Evolutionary conservation across 2,797 vertebrate genomes (phyloP).

Genomic region (Scolopax rusticola): DNA sequence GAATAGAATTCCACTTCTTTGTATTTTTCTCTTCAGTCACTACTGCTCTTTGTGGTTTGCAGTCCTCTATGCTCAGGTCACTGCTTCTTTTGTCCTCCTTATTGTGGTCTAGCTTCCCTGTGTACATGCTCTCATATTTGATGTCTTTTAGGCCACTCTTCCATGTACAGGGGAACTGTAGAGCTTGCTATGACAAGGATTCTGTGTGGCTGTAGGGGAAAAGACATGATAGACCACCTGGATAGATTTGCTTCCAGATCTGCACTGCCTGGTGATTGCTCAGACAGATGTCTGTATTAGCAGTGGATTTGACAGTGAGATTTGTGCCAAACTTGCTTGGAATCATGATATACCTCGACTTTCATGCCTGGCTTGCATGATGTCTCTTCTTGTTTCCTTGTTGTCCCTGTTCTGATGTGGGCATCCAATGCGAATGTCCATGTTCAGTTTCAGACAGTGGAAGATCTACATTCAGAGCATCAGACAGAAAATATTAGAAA

Average conservation of each 20-base stretch:
- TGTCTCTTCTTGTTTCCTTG: neutral
- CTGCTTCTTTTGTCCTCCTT: neutral
- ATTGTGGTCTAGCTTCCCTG: neutral
- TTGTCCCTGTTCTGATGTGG: neutral
- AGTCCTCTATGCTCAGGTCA: neutral
- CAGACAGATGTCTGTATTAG: neutral
- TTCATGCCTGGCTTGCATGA: fast-evolving
- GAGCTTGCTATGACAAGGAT: neutral
- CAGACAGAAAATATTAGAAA: neutral
- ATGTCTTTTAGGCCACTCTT: neutral
- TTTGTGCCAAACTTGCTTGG: neutral
- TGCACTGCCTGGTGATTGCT: neutral
- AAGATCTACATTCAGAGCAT: neutral
- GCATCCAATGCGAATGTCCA: neutral
- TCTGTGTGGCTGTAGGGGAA: neutral
- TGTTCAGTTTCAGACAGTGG: neutral
- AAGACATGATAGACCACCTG: neutral
- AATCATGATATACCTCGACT: neutral
- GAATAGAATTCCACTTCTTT: neutral
- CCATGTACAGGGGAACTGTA: neutral
- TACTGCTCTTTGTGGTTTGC: neutral
- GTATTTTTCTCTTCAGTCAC: neutral
- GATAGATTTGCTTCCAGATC: neutral
- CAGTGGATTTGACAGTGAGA: neutral
- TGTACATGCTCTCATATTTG: fast-evolving